Evolutionary conservation across 2,888 invertebrate genomes (phyloP).

Genomic region (Byasa hedistus): DNA sequence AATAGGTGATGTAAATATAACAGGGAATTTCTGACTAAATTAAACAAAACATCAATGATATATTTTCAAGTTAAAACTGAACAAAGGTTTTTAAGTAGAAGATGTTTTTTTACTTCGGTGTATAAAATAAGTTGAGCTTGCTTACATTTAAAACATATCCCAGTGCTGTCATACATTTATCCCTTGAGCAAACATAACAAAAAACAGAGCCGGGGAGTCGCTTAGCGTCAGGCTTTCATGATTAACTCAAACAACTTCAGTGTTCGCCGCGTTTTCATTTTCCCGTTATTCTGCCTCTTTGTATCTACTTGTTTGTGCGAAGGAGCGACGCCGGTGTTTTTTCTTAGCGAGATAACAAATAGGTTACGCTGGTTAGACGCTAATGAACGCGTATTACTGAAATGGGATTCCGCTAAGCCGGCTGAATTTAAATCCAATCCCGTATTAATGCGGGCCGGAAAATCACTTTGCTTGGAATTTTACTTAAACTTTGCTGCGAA

Average conservation of each 20-base stretch:
- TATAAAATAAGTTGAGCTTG: neutral
- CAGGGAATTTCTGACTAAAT: too few species aligned
- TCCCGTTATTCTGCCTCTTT: conserved; percentile 41
- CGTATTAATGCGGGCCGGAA: conserved; percentile 50
- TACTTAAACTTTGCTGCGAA: neutral
- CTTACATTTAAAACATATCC: conserved; percentile 29
- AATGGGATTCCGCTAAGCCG: conserved; percentile 62
- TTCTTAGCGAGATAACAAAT: conserved; percentile 61
- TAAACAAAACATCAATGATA: too few species aligned
- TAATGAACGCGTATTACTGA: conserved; percentile 58
- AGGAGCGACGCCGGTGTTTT: conserved; percentile 37
- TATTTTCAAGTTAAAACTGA: too few species aligned
- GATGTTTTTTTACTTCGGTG: neutral
- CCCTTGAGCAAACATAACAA: conserved; percentile 48
- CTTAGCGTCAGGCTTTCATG: conserved; percentile 58
- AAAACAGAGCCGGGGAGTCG: conserved; percentile 47
- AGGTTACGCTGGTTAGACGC: conserved; percentile 60
- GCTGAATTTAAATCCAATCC: conserved; percentile 66
- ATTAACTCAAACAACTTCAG: conserved; percentile 52
- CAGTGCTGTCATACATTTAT: conserved; percentile 37
- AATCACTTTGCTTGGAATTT: conserved; percentile 16
- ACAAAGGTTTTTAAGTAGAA: neutral
- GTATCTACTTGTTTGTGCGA: conserved; percentile 31
- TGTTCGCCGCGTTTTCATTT: conserved; percentile 45
- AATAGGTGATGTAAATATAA: too few species aligned